A percentile compares a stretch with the other conserved stretches of the same genome.
Evolutionary conservation across 2,113 vertebrate species (phyloP).

Genomic region (Pseudois nayaur): DNA sequence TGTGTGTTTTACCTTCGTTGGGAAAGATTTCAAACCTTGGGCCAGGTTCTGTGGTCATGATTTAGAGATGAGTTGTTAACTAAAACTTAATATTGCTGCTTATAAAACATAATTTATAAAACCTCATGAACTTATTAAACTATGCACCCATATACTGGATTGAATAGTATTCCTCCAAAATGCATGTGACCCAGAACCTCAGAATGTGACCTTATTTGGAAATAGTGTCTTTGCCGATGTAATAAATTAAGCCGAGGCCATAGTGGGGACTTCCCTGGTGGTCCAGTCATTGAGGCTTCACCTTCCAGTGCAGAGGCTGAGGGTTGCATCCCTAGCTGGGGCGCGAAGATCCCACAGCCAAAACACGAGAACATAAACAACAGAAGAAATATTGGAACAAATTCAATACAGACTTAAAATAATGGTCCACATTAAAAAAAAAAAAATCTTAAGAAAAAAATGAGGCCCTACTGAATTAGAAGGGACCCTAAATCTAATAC

Average conservation of each 20-base stretch:
- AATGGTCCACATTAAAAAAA: not conserved
- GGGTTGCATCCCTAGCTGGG: not conserved
- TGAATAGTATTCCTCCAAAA: not conserved
- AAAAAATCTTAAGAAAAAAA: not conserved
- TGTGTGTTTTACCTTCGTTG: not conserved
- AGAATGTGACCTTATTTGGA: not conserved
- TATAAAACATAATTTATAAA: not conserved
- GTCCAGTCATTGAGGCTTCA: not conserved
- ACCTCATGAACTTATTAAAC: not conserved
- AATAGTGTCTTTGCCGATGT: not conserved
- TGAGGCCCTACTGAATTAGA: not conserved
- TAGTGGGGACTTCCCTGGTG: not conserved
- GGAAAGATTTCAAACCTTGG: not conserved
- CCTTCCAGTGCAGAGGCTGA: not conserved
- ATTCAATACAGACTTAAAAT: not conserved
- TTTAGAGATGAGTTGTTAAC: not conserved
- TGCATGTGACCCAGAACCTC: not conserved
- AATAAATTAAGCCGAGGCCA: not conserved
- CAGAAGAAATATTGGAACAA: not conserved
- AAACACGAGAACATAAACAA: not conserved
- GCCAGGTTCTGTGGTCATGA: not conserved
- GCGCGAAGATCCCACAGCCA: rapidly evolving
- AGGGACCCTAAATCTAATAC: not conserved
- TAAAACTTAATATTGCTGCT: not conserved
- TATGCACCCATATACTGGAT: not conserved